Conservation (phyloP, 2,888 invertebrate genomes). For the Drosophila monieri region DNA sequence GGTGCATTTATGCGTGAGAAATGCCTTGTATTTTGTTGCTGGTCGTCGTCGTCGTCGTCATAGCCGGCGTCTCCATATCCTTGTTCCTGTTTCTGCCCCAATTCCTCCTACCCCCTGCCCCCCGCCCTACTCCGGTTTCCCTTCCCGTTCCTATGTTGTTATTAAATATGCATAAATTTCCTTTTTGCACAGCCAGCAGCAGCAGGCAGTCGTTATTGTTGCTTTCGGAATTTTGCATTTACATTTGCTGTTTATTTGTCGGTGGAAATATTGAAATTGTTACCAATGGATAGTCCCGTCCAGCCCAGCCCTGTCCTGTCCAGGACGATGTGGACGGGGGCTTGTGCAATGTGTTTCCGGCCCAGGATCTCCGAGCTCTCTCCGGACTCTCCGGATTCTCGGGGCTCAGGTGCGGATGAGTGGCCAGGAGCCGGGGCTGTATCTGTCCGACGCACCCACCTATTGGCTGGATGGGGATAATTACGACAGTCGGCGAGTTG, state of each 20-base stretch:
- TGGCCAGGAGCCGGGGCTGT: neutral
- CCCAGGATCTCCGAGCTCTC: conserved; percentile 8
- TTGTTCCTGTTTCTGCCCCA: conserved; percentile 12
- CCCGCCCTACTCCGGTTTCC: neutral
- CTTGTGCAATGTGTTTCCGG: conserved; percentile 20
- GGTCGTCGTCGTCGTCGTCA: conserved; percentile 19
- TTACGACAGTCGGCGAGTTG: conserved; percentile 26
- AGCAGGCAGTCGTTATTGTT: conserved; percentile 16
- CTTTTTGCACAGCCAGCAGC: conserved; percentile 49
- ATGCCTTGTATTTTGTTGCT: conserved; percentile 62
- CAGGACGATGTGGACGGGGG: neutral
- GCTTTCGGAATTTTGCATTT: conserved; percentile 58
- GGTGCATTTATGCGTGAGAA: conserved; percentile 72
- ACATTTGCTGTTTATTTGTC: conserved; percentile 71
- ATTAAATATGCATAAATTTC: conserved; percentile 77
- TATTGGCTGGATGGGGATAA: conserved; percentile 10
- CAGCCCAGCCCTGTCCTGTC: neutral
- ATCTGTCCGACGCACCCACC: neutral
- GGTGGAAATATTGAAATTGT: conserved; percentile 72
- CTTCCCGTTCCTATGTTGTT: conserved; percentile 52
- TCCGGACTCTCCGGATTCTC: too few species aligned
- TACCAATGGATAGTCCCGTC: conserved; percentile 30
- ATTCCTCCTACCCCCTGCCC: neutral
- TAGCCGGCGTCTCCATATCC: conserved; percentile 30
- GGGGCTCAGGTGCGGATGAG: conserved; percentile 25